Base-by-base conservation (phyloP, 1,140 invertebrate species). In the Diorhabda elongata region DNA sequence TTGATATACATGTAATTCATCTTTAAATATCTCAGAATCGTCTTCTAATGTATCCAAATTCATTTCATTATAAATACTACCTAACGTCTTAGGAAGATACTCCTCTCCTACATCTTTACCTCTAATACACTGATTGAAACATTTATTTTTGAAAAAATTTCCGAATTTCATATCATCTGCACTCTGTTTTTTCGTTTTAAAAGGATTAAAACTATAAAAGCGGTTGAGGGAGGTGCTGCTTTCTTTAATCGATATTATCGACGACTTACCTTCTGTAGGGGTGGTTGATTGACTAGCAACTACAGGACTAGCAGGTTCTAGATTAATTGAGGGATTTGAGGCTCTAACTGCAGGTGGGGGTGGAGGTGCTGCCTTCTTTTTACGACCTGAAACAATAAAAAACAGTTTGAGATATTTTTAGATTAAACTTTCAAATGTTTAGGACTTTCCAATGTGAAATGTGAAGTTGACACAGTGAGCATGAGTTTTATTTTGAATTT, bases 301-400 rank as follows among this genome's bases (percentile, higher is more conserved):
- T 80, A 80, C 76, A 66, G 76, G 80, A 80, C 76, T 81, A 79
- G 77, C 72, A 60, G 66, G 75, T 71, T 73, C 71, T 66, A 75
- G 57, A 58, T 72, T 75, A 69, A 73, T 67, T 68, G 59, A 70
- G 57, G 73, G 69, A 26, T 75, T 69, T 68, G 71, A 70, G 68
- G 66, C 61, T 42, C 75, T 73, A 68, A 78, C 42, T 47, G 68
- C 61, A 43, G 76, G 73, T 56, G 80, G 77, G 47, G 79, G 79
- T 64, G 78, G 78, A n/a, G 79, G 75, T 8, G 80, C 78, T 9
- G 79, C 75, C 73, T 81, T 82, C 75, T 82, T 82, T 75, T 78
- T 81, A 4, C 79, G 79, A 70, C 77, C 79, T 81, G 62, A 66
- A 78, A 75, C 41, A 73, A 73, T 68, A 70, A 64, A 65, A 9